These are phyloP conservation scores for Pogonognathellus flavescens DNA, from an alignment of 1,140 invertebrate species.

Conservation along the genomic window DNA sequence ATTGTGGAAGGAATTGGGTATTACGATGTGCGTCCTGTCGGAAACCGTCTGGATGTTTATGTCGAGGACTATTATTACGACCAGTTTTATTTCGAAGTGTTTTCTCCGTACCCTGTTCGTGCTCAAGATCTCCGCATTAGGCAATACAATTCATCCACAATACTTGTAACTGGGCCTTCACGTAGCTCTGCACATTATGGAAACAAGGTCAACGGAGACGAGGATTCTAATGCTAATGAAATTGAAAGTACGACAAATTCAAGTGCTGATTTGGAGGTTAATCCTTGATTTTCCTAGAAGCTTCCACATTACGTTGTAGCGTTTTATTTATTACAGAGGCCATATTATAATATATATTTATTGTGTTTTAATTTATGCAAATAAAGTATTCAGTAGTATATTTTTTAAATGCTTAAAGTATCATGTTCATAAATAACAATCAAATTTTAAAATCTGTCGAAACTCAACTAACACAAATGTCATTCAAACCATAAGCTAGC, in stretches of 20 bases:
- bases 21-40: constrained; percentile 31
- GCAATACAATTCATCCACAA: constrained; percentile 50
- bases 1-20: constrained; percentile 42
- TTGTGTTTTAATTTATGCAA: too few species aligned
- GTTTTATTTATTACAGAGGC: too few species aligned
- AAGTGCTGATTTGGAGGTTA: too few species aligned
- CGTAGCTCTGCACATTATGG: constrained; percentile 22
- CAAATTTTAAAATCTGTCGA: too few species aligned
- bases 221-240: neutral
- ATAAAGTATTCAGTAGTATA: too few species aligned
- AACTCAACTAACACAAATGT: too few species aligned
- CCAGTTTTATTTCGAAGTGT: constrained; percentile 57
- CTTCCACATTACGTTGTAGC: too few species aligned
- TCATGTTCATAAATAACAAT: too few species aligned
- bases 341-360: too few species aligned
- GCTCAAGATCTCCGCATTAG: constrained; percentile 50
- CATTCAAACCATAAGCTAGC: too few species aligned
- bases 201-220: neutral
- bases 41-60: constrained; percentile 49
- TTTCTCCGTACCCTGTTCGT: constrained; percentile 52
- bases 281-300: too few species aligned
- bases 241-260: neutral
- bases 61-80: constrained; percentile 44
- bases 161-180: constrained; percentile 55
- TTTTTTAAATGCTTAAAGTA: too few species aligned